Base-by-base conservation (phyloP, 1,140 invertebrate species). In the Pseudachorutes palmiensis region DNA sequence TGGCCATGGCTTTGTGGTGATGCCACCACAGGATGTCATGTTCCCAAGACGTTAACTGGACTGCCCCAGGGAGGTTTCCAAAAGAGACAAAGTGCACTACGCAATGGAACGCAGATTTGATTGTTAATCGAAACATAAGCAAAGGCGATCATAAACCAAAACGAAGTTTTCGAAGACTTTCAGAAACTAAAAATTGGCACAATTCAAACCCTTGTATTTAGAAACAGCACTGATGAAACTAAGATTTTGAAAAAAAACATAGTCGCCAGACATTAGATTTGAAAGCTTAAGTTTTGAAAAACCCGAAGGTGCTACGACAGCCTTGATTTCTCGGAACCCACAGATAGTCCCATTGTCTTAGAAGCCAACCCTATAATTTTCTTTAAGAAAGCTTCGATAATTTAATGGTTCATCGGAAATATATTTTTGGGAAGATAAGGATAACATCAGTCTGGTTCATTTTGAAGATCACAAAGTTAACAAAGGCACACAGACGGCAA, bases 331-430 rank as follows among this genome's bases (percentile, higher is more conserved):
- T 14, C 51, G 24, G 51, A 55, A 55, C 51, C 66, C 71, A 59
- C 71, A 72, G 65, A 70, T 48, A 70, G 66, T 65, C 63, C 67
- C 66, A 70, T 72, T 72, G 71, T 72, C 71, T 72, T 70, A 68
- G 33, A 51, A 32, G 5, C 57, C 29, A 60, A 72, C 68, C 71
- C 71, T 72, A 72, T 72, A 72, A 72, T 72, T 72, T 72, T 72
- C 71, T 59, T 62, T 70, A 70, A 65, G 66, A 69, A 72, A 55
- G 24, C 64, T 68, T 70, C 71, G 70, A 72, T 72, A 72, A 72
- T 72, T 72, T 72, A 72, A 72, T 72, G 71, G 68, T 70, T 70
- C 71, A 72, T 72, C 71, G 69, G 71, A 70, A 70, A 72, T 72
- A 72, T 70, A 67, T 67, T 67, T 64, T 24, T n/a, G n/a, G n/a